Percentiles rank a stretch among this genome's conserved stretches.
Conservation (phyloP, 2,797 vertebrate genomes). For the Sebastes nivosus region DNA sequence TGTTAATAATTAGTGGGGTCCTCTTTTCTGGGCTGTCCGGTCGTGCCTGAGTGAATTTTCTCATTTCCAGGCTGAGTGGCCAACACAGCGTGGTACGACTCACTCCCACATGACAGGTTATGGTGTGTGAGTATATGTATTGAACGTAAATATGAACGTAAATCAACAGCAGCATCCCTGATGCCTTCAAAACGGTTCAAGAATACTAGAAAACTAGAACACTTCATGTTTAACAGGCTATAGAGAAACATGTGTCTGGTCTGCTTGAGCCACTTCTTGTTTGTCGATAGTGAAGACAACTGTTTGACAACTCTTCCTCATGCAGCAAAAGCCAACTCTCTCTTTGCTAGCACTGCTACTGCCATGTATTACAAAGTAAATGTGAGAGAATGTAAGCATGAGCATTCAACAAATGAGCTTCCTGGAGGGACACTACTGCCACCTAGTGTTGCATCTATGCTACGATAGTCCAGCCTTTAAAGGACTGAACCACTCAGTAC, state of each 20-base stretch:
- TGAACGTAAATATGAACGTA: slow-evolving; percentile 25
- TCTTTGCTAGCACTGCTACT: neutral
- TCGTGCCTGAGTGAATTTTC: slow-evolving; percentile 71
- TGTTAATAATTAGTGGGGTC: slow-evolving; percentile 58
- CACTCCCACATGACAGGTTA: slow-evolving; percentile 37
- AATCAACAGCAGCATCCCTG: slow-evolving; percentile 1
- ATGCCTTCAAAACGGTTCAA: neutral
- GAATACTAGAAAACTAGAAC: neutral
- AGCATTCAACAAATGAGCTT: neutral
- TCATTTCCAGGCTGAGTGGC: slow-evolving; percentile 72
- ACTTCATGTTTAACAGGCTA: neutral
- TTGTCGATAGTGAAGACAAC: neutral
- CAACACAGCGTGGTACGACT: slow-evolving; percentile 29
- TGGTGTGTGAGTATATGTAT: neutral
- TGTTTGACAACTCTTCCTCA: slow-evolving; percentile 1
- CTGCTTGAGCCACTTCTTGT: neutral
- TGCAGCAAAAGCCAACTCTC: neutral
- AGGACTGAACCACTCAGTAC: neutral
- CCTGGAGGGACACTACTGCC: slow-evolving; percentile 54
- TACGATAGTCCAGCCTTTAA: neutral
- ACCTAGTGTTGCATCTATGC: slow-evolving; percentile 31
- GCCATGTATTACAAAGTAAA: neutral
- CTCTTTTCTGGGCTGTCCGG: slow-evolving; percentile 53
- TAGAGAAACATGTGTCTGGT: neutral
- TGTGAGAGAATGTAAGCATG: neutral